Evolutionary conservation across 2,888 invertebrate species (phyloP).

Genomic region (Parnassius apollo): DNA sequence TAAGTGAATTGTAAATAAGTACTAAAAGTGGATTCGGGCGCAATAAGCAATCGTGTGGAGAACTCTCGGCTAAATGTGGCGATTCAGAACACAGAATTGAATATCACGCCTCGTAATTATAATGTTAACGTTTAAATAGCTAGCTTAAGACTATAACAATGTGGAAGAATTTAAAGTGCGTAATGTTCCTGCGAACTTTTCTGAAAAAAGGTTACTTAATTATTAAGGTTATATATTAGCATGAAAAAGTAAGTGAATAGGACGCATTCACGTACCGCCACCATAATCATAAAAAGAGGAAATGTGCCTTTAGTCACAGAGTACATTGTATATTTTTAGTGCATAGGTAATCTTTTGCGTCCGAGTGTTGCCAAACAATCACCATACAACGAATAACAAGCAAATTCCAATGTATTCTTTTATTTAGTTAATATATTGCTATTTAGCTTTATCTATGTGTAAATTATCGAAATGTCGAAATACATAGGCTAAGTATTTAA

Average conservation of each 20-base stretch:
- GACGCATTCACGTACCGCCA: slow-evolving; percentile 15
- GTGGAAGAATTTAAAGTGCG: neutral
- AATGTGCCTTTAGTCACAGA: no score
- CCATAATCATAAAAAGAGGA: no score
- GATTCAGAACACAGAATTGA: slow-evolving; percentile 1
- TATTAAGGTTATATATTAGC: slow-evolving; percentile 1
- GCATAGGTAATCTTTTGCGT: no score
- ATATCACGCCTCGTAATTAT: neutral
- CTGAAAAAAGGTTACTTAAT: slow-evolving; percentile 13
- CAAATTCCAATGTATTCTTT: neutral
- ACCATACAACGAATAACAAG: neutral
- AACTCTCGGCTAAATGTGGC: slow-evolving; percentile 6
- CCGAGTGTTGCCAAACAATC: no score
- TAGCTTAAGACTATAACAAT: neutral
- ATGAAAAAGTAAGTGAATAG: neutral
- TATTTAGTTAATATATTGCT: neutral
- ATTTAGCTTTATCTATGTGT: neutral
- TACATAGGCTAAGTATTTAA: slow-evolving; percentile 12
- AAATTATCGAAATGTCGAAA: neutral
- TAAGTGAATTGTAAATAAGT: slow-evolving; percentile 22
- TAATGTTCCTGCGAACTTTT: slow-evolving; percentile 6
- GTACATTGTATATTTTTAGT: no score
- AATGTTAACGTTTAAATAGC: slow-evolving; percentile 4
- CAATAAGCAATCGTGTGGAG: slow-evolving; percentile 5
- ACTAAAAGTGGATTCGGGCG: slow-evolving; percentile 12